Evolutionary conservation across 2,113 vertebrate species (phyloP).

Genomic region (Tychaedon coryphoeus): DNA sequence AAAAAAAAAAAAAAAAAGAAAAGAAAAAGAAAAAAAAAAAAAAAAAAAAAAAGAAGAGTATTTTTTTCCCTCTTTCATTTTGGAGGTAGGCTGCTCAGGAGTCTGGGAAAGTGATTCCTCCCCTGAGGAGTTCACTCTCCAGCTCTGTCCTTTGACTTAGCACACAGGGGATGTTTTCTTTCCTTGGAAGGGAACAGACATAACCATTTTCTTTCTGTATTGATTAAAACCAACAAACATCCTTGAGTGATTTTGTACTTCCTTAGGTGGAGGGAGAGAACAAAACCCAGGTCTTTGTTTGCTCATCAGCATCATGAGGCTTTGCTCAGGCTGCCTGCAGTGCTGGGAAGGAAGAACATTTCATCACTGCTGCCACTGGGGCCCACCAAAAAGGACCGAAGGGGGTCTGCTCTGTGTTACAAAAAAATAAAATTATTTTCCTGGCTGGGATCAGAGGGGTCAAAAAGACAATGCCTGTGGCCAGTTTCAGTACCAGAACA

Average conservation of each 20-base stretch:
- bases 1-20: no score
- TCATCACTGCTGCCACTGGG: neutral
- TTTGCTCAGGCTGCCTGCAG: neutral
- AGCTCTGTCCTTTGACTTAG: neutral
- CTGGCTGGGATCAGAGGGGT: neutral
- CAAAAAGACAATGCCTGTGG: neutral
- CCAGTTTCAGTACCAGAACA: neutral
- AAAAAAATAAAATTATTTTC: neutral
- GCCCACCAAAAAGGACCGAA: neutral
- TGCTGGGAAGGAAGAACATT: neutral
- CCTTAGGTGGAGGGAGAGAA: neutral
- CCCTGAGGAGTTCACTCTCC: neutral
- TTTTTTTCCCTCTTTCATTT: neutral
- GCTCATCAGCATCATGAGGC: neutral
- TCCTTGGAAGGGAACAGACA: neutral
- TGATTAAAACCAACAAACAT: neutral
- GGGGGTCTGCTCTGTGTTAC: neutral
- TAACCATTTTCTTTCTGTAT: conserved; percentile 5
- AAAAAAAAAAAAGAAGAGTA: no score
- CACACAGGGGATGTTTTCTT: neutral
- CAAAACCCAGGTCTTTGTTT: neutral
- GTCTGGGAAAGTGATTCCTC: neutral
- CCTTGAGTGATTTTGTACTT: neutral
- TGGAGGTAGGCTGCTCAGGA: neutral
- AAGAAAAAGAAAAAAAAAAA: neutral